Percentiles rank a stretch among this genome's conserved stretches.
These are phyloP conservation scores for Selene dorsalis DNA, from an alignment of 2,797 vertebrate genomes.

Conservation along the genomic window DNA sequence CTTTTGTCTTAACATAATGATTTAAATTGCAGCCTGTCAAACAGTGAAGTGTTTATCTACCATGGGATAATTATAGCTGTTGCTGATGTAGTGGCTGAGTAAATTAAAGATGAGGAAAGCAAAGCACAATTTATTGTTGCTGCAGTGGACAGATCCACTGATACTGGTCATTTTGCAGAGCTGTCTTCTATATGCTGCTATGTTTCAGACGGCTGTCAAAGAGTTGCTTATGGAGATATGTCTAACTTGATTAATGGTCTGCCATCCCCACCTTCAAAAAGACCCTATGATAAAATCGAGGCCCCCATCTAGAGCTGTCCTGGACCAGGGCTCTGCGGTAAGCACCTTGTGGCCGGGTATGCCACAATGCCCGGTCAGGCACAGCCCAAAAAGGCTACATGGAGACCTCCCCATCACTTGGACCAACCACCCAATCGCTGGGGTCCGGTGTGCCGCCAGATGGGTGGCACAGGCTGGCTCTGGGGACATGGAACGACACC, in stretches of 20 bases:
- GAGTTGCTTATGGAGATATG: slow-evolving; percentile 21
- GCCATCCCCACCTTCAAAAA: slow-evolving; percentile 18
- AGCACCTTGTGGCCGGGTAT: too few species aligned
- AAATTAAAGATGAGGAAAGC: slow-evolving; percentile 15
- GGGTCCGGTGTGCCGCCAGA: too few species aligned
- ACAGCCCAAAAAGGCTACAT: too few species aligned
- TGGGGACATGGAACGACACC: too few species aligned
- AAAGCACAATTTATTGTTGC: slow-evolving; percentile 5
- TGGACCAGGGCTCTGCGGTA: too few species aligned
- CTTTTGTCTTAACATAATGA: slow-evolving; percentile 19
- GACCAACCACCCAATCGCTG: too few species aligned
- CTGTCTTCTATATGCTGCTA: background rate
- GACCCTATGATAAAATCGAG: too few species aligned
- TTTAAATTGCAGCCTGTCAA: slow-evolving; percentile 40
- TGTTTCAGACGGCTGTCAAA: slow-evolving; percentile 9
- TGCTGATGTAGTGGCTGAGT: slow-evolving; percentile 15
- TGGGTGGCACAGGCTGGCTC: too few species aligned
- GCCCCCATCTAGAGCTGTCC: too few species aligned
- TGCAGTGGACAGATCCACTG: background rate
- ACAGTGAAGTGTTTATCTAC: slow-evolving; percentile 11
- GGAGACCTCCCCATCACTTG: too few species aligned
- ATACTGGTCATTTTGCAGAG: slow-evolving; percentile 15
- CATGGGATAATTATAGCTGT: slow-evolving; percentile 36
- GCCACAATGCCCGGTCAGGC: too few species aligned
- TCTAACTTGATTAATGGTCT: slow-evolving; percentile 36